Conservation (phyloP, 2,797 vertebrate species). For the Crocidura indochinensis region DNA sequence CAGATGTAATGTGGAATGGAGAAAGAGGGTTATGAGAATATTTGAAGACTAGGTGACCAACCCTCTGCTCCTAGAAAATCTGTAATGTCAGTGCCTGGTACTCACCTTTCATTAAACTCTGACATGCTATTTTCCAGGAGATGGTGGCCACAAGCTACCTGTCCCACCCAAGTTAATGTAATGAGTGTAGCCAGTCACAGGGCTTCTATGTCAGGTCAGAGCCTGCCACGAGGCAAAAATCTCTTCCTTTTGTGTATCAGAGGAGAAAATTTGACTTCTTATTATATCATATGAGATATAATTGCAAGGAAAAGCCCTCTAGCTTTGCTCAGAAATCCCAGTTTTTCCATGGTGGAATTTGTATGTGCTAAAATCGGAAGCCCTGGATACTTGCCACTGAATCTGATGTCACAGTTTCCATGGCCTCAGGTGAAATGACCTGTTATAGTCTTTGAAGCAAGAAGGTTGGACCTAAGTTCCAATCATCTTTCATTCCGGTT, state of each 20-base stretch:
- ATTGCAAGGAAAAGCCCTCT: not conserved
- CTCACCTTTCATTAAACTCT: too few relatives aligned
- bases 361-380: not conserved
- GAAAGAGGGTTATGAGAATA: constrained; percentile 5
- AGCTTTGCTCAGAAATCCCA: not conserved
- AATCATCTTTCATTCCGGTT: not conserved
- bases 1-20: not conserved
- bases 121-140: not conserved
- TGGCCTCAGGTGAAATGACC: not conserved
- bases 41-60: constrained; percentile 18
- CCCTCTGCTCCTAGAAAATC: not conserved
- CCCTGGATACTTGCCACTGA: not conserved
- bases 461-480: not conserved
- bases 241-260: too few relatives aligned
- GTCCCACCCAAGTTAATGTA: not conserved
- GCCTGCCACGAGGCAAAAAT: too few relatives aligned
- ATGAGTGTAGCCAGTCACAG: too few relatives aligned
- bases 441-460: not conserved
- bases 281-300: not conserved
- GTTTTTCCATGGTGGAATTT: not conserved
- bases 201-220: too few relatives aligned
- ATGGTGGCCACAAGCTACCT: not conserved
- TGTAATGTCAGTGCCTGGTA: not conserved
- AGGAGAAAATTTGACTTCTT: too few relatives aligned
- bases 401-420: not conserved